A percentile compares a stretch with the other conserved stretches of the same genome.
Evolutionary conservation across 2,888 invertebrate species (phyloP).

Genomic region (Mesopsocus fuscifrons): DNA sequence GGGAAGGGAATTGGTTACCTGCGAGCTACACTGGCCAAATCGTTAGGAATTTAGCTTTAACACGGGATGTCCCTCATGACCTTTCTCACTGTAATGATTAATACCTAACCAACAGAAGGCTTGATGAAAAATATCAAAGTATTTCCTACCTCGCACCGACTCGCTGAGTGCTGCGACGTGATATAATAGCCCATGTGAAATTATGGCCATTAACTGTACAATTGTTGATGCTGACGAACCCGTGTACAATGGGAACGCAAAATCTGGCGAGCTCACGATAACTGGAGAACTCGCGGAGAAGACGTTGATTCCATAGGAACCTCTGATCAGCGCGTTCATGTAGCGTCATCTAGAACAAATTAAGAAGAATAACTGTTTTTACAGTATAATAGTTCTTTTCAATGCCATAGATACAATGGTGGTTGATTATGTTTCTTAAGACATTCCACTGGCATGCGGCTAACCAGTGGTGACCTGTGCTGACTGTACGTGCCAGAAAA

Average conservation of each 20-base stretch:
- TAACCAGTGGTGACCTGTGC: no score
- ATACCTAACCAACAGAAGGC: no score
- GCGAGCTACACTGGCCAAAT: no score
- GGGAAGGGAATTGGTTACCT: no score
- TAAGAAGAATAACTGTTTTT: slow-evolving; percentile 9
- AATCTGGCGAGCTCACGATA: slow-evolving; percentile 44
- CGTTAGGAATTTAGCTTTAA: no score
- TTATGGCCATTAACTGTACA: slow-evolving; percentile 61
- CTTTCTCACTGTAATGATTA: no score
- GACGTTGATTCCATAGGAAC: slow-evolving; percentile 85
- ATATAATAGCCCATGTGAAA: slow-evolving; percentile 75
- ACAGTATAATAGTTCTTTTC: no score
- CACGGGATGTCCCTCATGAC: no score
- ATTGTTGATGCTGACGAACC: slow-evolving; percentile 64
- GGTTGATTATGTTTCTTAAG: no score
- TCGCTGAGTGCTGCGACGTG: slow-evolving; percentile 66
- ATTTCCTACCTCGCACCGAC: slow-evolving; percentile 47
- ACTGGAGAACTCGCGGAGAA: slow-evolving; percentile 52
- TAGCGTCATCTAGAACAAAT: slow-evolving; percentile 40
- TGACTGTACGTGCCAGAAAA: no score
- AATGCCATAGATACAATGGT: no score
- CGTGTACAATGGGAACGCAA: slow-evolving; percentile 77
- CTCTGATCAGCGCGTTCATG: slow-evolving; percentile 63
- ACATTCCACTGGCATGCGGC: no score
- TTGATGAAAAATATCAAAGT: neutral